Conservation (phyloP, 2,113 vertebrate species). For the Istiophorus platypterus region DNA sequence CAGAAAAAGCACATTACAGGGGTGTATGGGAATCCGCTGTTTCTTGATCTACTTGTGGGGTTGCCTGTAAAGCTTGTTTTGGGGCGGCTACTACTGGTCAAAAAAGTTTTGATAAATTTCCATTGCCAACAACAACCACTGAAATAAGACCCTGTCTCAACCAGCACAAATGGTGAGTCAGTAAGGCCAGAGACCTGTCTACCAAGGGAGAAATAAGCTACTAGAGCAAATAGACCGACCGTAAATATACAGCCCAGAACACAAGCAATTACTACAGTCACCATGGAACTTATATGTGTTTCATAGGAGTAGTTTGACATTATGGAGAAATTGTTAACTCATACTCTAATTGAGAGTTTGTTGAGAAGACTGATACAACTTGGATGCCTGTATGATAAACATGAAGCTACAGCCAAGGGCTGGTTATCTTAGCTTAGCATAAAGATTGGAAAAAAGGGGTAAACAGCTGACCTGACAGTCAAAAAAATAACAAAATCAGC, state of each 20-base stretch:
- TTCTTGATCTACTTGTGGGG: background rate
- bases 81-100: background rate
- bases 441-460: too few species aligned
- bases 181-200: background rate
- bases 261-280: background rate
- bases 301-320: too few species aligned
- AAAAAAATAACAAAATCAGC: too few species aligned
- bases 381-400: too few species aligned
- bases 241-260: background rate
- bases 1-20: background rate
- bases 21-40: background rate
- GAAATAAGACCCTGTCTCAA: background rate
- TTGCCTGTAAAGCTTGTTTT: background rate
- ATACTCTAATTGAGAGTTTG: too few species aligned
- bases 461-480: too few species aligned
- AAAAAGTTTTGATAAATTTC: background rate
- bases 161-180: background rate
- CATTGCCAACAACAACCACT: background rate
- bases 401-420: too few species aligned
- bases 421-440: too few species aligned
- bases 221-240: background rate
- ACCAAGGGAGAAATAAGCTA: background rate
- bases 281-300: background rate
- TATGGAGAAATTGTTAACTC: too few species aligned
- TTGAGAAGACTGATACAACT: too few species aligned